These are phyloP conservation scores for Holothuria leucospilota DNA, from an alignment of 53 echinoderm and acorn worm genomes.

Conservation along the genomic window DNA sequence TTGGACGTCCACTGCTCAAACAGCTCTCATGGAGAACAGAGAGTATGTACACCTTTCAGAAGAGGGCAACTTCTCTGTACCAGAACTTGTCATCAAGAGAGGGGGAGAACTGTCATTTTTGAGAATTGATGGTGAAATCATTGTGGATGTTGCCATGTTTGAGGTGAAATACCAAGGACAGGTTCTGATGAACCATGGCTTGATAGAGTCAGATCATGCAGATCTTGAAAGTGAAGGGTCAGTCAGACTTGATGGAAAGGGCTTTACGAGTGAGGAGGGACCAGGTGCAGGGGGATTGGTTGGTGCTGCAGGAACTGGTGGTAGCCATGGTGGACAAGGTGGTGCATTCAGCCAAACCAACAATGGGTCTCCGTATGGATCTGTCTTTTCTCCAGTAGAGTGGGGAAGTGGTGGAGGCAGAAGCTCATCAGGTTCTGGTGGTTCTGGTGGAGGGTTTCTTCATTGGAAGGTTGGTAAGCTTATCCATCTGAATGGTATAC, in stretches of 20 bases:
- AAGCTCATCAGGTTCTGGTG: conserved; percentile 68
- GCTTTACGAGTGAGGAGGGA: conserved; percentile 65
- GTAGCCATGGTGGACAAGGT: conserved; percentile 79
- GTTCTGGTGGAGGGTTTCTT: conserved; percentile 81
- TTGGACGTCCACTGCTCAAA: conserved; percentile 86
- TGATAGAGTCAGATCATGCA: conserved; percentile 85
- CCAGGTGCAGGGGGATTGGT: conserved; percentile 67
- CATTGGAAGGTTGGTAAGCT: conserved; percentile 80
- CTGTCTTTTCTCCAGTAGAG: conserved; percentile 77
- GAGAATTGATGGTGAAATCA: conserved; percentile 64
- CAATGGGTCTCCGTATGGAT: conserved; percentile 71
- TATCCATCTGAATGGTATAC: conserved; percentile 82
- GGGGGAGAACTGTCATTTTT: conserved; percentile 78
- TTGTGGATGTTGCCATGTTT: conserved; percentile 76
- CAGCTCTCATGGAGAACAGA: conserved; percentile 81
- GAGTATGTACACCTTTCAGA: conserved; percentile 83
- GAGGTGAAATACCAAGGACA: conserved; percentile 84
- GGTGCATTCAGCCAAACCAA: conserved; percentile 50
- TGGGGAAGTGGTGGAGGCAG: conserved; percentile 88
- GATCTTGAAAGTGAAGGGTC: conserved; percentile 89
- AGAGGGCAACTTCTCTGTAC: conserved; percentile 84
- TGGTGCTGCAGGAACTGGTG: conserved; percentile 70
- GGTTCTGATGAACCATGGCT: conserved; percentile 79
- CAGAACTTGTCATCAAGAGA: conserved; percentile 73
- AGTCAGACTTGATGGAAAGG: conserved; percentile 76